These are phyloP conservation scores for Anguilla pacifica DNA, from an alignment of 2,797 vertebrate species.

Conservation along the genomic window DNA sequence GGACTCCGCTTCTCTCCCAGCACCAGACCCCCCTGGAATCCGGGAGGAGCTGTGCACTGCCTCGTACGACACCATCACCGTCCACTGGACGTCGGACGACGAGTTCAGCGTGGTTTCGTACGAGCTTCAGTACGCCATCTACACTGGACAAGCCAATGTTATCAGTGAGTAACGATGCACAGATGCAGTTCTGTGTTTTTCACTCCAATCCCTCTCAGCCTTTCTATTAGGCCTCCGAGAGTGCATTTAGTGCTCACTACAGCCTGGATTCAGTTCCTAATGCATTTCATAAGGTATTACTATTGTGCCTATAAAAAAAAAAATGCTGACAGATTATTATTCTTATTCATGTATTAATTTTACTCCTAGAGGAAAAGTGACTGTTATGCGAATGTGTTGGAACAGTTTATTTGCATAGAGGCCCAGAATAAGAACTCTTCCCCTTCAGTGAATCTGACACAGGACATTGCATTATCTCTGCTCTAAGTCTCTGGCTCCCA, in stretches of 20 bases:
- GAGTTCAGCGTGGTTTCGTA: constrained; percentile 97
- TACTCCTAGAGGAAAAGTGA: not conserved
- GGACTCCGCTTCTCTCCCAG: constrained; percentile 65
- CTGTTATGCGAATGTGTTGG: not conserved
- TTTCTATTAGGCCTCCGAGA: not conserved
- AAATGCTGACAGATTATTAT: not conserved
- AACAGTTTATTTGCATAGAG: not conserved
- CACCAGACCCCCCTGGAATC: constrained; percentile 90
- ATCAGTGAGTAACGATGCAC: constrained; percentile 85
- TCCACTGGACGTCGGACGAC: constrained; percentile 96
- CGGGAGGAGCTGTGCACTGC: constrained; percentile 97
- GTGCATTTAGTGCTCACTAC: not conserved
- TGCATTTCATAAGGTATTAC: not conserved
- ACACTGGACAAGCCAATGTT: constrained; percentile 93
- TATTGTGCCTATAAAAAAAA: not conserved
- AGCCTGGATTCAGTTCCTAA: not conserved
- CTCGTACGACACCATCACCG: constrained; percentile 96
- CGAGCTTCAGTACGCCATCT: constrained; percentile 96
- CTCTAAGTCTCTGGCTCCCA: constrained; percentile 20
- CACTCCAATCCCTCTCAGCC: not conserved
- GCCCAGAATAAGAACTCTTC: not conserved
- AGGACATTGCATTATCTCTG: constrained; percentile 24
- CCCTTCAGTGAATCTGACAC: not conserved
- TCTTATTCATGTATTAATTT: not conserved
- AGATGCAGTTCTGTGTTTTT: not conserved